These are phyloP conservation scores for Ailuropoda melanoleuca DNA, from an alignment of 2,113 vertebrate species.

Conservation along the genomic window DNA sequence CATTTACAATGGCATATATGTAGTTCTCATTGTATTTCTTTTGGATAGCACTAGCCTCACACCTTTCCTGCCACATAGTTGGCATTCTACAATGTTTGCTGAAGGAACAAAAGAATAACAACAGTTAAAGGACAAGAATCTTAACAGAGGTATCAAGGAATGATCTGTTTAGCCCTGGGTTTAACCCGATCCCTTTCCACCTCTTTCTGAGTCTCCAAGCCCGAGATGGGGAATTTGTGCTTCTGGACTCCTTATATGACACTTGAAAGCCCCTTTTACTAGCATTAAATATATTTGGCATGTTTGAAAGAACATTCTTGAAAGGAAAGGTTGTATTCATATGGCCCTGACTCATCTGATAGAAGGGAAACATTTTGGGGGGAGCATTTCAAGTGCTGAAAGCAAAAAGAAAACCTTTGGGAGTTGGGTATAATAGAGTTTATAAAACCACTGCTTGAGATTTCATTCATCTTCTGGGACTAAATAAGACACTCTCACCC, in stretches of 20 bases:
- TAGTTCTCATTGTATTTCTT: neutral
- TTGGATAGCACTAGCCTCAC: neutral
- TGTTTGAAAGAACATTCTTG: slow-evolving; percentile 20
- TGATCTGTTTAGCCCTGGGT: neutral
- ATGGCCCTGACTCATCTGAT: neutral
- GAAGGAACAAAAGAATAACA: slow-evolving; percentile 38
- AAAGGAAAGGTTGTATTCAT: neutral
- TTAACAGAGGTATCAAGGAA: neutral
- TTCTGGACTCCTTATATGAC: neutral
- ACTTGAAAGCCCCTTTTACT: slow-evolving; percentile 29
- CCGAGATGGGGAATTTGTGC: neutral
- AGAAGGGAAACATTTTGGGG: neutral
- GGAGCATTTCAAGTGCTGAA: neutral
- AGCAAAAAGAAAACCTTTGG: slow-evolving; percentile 5
- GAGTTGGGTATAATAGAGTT: neutral
- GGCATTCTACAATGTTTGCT: neutral
- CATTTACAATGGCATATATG: neutral
- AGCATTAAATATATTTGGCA: neutral
- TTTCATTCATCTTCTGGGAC: neutral
- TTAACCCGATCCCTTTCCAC: neutral
- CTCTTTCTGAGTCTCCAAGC: slow-evolving; percentile 19
- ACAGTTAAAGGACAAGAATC: neutral
- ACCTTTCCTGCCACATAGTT: neutral
- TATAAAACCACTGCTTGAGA: slow-evolving; percentile 11
- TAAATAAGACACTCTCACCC: neutral